These are phyloP conservation scores for Apomyelois bistriatella DNA, from an alignment of 2,888 invertebrate species.

Conservation along the genomic window DNA sequence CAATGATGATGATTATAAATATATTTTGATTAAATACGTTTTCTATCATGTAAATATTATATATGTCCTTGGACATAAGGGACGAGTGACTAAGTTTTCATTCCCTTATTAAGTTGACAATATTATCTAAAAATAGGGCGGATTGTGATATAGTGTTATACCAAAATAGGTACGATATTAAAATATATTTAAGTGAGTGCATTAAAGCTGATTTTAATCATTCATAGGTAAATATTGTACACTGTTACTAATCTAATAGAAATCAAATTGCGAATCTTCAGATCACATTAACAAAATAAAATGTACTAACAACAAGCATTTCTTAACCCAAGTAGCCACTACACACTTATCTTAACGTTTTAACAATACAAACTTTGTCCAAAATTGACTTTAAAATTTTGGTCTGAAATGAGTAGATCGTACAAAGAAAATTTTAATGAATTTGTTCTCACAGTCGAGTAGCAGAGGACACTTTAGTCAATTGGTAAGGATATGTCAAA, in stretches of 20 bases:
- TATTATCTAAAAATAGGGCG: slow-evolving; percentile 71
- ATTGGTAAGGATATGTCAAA: slow-evolving; percentile 9
- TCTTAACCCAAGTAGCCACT: slow-evolving; percentile 53
- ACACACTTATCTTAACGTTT: slow-evolving; percentile 51
- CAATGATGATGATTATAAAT: slow-evolving; percentile 11
- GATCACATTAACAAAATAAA: slow-evolving; percentile 76
- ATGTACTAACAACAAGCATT: slow-evolving; percentile 57
- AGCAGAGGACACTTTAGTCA: slow-evolving; percentile 17
- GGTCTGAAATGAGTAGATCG: slow-evolving; percentile 60
- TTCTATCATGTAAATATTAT: background rate
- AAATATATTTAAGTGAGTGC: slow-evolving; percentile 55
- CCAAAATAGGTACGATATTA: slow-evolving; percentile 61
- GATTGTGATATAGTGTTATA: slow-evolving; percentile 68
- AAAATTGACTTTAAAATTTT: slow-evolving; percentile 73
- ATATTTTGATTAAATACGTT: slow-evolving; percentile 11
- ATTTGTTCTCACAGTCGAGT: slow-evolving; percentile 14
- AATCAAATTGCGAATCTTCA: slow-evolving; percentile 46
- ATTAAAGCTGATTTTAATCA: slow-evolving; percentile 53
- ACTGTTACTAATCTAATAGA: slow-evolving; percentile 32
- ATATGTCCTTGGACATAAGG: background rate
- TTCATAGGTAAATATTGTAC: slow-evolving; percentile 37
- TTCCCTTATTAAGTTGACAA: slow-evolving; percentile 35
- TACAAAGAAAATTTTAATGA: slow-evolving; percentile 30
- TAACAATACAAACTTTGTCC: slow-evolving; percentile 62
- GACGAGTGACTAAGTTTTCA: slow-evolving; percentile 2